Conservation (phyloP, 1,140 invertebrate genomes). For the Polyergus mexicanus region DNA sequence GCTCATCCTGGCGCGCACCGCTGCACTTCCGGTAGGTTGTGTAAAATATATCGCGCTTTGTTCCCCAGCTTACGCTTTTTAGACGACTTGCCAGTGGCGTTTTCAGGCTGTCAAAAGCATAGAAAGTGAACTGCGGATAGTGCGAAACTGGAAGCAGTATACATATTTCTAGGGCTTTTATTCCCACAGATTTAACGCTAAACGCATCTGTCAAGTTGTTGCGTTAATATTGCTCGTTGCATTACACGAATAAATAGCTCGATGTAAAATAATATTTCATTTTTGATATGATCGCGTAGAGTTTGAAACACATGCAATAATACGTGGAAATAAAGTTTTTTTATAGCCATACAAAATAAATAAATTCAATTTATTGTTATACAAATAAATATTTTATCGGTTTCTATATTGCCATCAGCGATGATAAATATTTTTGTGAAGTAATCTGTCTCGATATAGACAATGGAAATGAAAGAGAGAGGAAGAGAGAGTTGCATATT, state of each 20-base stretch:
- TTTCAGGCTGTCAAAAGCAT: slow-evolving; percentile 55
- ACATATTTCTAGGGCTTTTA: slow-evolving; percentile 27
- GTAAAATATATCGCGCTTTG: slow-evolving; percentile 76
- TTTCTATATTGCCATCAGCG: slow-evolving; percentile 14
- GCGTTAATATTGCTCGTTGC: slow-evolving; percentile 16
- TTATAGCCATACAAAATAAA: neutral
- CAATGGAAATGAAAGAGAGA: neutral
- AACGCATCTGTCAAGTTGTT: slow-evolving; percentile 38
- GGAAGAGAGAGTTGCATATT: neutral
- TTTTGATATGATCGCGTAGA: neutral
- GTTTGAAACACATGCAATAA: neutral
- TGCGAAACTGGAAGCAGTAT: slow-evolving; percentile 52
- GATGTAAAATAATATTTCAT: neutral
- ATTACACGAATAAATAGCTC: neutral
- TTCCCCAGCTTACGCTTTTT: slow-evolving; percentile 63
- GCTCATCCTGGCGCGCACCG: slow-evolving; percentile 67
- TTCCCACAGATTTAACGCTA: slow-evolving; percentile 43
- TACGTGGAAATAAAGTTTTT: slow-evolving; percentile 2
- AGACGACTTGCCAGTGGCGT: slow-evolving; percentile 60
- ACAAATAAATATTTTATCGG: neutral
- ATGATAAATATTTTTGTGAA: neutral
- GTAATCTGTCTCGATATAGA: neutral
- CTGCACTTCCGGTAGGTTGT: slow-evolving; percentile 76
- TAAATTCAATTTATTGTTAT: neutral
- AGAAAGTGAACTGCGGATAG: slow-evolving; percentile 26